Percentiles rank a stretch among this genome's conserved stretches.
Evolutionary conservation across 2,113 vertebrate species (phyloP).

Genomic region (Vulpes ferrilata): DNA sequence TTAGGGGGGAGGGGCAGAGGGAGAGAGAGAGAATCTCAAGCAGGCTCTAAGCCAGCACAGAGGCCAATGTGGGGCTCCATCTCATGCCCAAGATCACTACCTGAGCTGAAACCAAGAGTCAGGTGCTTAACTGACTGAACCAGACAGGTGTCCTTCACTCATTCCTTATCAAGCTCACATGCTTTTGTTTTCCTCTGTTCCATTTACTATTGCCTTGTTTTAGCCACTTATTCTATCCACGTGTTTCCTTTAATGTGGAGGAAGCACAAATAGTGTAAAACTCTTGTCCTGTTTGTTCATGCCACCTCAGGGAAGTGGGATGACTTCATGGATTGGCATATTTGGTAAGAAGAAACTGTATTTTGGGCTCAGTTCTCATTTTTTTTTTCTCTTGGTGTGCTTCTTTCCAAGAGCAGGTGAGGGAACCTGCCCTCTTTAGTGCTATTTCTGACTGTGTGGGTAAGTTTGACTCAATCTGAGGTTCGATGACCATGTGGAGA

Average conservation of each 20-base stretch:
- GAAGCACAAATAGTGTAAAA: background rate
- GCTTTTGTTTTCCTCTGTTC: background rate
- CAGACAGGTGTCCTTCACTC: background rate
- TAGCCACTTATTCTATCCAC: background rate
- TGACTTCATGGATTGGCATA: background rate
- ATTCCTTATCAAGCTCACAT: background rate
- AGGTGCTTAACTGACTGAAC: background rate
- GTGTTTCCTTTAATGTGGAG: background rate
- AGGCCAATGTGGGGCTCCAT: background rate
- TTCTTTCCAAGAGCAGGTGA: background rate
- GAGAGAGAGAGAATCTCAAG: background rate
- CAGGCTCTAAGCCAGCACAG: background rate
- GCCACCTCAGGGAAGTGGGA: background rate
- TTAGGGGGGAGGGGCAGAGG: background rate
- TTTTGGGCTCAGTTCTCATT: background rate
- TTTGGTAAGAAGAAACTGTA: background rate
- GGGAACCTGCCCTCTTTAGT: background rate
- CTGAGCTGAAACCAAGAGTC: background rate
- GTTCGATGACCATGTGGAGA: background rate
- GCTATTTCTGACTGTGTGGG: rapidly evolving
- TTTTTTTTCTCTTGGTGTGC: background rate
- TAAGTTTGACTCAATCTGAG: background rate
- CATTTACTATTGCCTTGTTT: background rate
- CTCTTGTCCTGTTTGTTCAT: background rate
- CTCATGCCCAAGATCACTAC: background rate